Evolutionary conservation across 2,888 invertebrate genomes (phyloP), one percentile per base, ranked within the genome.

Genomic region (Xestoiulus laeticollis): DNA sequence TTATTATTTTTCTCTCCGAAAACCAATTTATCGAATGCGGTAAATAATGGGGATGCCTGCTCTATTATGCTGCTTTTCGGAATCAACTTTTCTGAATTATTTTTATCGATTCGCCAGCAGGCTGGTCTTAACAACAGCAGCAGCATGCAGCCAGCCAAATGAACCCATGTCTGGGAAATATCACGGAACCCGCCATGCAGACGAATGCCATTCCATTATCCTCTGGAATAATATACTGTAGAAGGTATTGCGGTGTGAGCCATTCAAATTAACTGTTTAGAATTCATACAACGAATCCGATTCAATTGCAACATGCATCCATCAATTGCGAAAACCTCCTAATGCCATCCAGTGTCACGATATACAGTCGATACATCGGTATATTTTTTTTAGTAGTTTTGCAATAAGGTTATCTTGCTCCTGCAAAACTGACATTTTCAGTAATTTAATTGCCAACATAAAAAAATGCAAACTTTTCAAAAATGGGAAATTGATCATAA

Each of bases 71-170:
- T 16, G 78, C 78, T 78, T 78, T 30, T 78, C 78, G 78, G 78
- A 78, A 78, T 78, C 78, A 78, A 78, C 78, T 78, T 78, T 48
- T 78, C 78, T 14, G 78, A 78, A 78, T 78, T 78, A 78, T 78
- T 78, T 78, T 78, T 78, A 78, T 78, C 78, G 78, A 78, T 78
- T 59, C 8, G 38, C n/a, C n/a, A n/a, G n/a, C 38, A 38, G 38
- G 38, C 38, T 38, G 38, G 38, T 38, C 59, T 22, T 59, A 59
- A n/a, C n/a, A n/a, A n/a, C 48, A 48, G 48, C 19, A 3, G 48
- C 48, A 38, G 38, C 33, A 2, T 5, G 48, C 48, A 48, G 48
- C 48, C 59, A 59, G 59, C 22, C n/a, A 22, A 59, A 59, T 10
- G 78, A 30, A 78, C 78, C 10, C 12, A 30, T 30, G 78, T 32